phyloP scores from a whole-genome alignment of 2,797 vertebrate genomes.

The Hirundo rustica region DNA sequence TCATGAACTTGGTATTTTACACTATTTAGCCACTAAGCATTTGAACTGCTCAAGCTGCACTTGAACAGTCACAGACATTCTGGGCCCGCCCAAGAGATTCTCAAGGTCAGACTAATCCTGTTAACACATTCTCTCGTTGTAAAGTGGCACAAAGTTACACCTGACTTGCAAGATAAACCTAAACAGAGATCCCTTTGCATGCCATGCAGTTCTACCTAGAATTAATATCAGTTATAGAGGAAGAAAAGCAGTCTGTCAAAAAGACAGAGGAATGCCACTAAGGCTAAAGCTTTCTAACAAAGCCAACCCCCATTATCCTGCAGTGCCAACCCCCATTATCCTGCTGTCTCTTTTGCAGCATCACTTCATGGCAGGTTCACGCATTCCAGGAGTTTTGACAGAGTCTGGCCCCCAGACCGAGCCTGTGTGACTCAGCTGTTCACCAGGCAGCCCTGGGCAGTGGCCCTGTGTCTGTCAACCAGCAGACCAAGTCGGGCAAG shows the following conservation, averaged over 20 bases:
- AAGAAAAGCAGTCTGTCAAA: conserved; percentile 31
- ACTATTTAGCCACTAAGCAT: neutral
- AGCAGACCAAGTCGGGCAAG: neutral
- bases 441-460: neutral
- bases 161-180: conserved; percentile 24
- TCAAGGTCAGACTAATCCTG: conserved; percentile 7
- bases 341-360: neutral
- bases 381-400: neutral
- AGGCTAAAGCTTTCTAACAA: neutral
- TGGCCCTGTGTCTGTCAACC: neutral
- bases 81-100: neutral
- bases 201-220: conserved; percentile 42
- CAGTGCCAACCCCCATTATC: neutral
- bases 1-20: neutral
- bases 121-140: conserved; percentile 10
- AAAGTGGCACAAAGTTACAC: conserved; percentile 39
- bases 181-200: conserved; percentile 34
- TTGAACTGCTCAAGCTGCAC: neutral
- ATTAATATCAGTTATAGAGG: neutral
- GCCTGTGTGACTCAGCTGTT: neutral
- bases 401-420: neutral
- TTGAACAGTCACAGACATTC: neutral
- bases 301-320: neutral
- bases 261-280: conserved; percentile 40
- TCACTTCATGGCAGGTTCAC: neutral